Evolutionary conservation across 1,140 invertebrate species (phyloP).

Genomic region (Caerostris darwini): DNA sequence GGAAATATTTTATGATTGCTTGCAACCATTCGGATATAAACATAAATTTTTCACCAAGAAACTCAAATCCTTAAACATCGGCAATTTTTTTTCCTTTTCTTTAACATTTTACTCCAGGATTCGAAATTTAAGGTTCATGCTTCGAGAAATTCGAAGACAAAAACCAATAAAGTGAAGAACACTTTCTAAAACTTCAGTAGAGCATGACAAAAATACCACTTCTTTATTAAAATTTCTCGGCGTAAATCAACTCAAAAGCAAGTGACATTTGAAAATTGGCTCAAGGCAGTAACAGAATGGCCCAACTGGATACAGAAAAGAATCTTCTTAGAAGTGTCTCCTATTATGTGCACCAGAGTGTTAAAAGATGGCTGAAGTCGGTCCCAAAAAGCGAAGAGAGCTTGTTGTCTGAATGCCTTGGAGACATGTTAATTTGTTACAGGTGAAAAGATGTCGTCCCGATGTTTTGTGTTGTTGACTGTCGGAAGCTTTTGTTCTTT

Average conservation of each 20-base stretch:
- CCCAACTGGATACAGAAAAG: background rate
- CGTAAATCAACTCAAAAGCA: conserved; percentile 23
- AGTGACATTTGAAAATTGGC: conserved; percentile 23
- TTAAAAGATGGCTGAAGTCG: background rate
- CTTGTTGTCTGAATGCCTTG: background rate
- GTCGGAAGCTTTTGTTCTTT: background rate
- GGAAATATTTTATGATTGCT: too few relatives aligned
- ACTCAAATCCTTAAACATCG: too few relatives aligned
- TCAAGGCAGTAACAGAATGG: background rate
- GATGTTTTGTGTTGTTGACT: background rate
- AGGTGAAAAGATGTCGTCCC: background rate
- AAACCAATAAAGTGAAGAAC: background rate
- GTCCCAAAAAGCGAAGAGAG: too few relatives aligned
- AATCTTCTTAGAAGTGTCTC: background rate
- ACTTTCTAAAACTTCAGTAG: background rate
- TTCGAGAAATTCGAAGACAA: too few relatives aligned
- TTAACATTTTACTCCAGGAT: too few relatives aligned
- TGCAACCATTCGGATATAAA: too few relatives aligned
- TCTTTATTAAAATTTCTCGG: conserved; percentile 14
- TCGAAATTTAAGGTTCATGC: too few relatives aligned
- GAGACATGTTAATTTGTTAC: background rate
- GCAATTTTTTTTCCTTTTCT: too few relatives aligned
- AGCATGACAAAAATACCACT: background rate
- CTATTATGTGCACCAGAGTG: background rate
- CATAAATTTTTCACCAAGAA: too few relatives aligned